Base-by-base conservation (phyloP, 2,113 vertebrate genomes). In the Bubalus kerabau region DNA sequence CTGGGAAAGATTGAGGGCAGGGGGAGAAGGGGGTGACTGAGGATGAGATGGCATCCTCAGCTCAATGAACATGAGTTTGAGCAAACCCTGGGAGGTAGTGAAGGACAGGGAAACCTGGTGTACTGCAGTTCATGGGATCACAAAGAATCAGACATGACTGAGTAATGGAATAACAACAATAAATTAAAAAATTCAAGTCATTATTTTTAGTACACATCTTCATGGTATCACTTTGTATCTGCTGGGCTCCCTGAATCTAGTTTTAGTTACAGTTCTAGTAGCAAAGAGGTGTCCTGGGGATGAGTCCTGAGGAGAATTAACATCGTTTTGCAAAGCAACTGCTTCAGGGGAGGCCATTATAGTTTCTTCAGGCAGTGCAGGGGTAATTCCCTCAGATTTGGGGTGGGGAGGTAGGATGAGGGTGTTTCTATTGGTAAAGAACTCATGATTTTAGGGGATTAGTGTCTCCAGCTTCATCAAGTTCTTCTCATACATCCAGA, bases 371-470 rank as follows among this genome's bases (percentile, higher is more conserved):
- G 43, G n/a, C 7, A 83, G 59, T 43, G 19, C 60, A 28, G 6
- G 43, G 16, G 23, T 71, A 88, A n/a, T 52, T 46, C 50, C 10
- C 15, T 57, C 62, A 71, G 43, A 23, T 43, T 74, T 1, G 11
- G 5, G 19, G 10, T 11, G n/a, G 1, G 4, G 1, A 0, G 3
- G 8, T 36, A 71, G 2, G 8, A 16, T n/a, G 16, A 28, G 28
- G 23, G 5, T 17, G 17, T 32, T 89, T 74, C 54, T 54, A 9
- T 23, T 46, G 54, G 8, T 28, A 62, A 74, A 83, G 1, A 40
- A 80, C 19, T 48, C 28, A 24, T 16, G 3, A 60, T 74, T 28
- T 74, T 60, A 88, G 57, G 57, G 43, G 40, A 16, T 80, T 28
- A 82, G 10, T 4, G 12, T 32, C 48, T 52, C 80, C 48, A 82